Evolutionary conservation across 2,113 vertebrate genomes (phyloP).

Genomic region (Nesoenas mayeri): DNA sequence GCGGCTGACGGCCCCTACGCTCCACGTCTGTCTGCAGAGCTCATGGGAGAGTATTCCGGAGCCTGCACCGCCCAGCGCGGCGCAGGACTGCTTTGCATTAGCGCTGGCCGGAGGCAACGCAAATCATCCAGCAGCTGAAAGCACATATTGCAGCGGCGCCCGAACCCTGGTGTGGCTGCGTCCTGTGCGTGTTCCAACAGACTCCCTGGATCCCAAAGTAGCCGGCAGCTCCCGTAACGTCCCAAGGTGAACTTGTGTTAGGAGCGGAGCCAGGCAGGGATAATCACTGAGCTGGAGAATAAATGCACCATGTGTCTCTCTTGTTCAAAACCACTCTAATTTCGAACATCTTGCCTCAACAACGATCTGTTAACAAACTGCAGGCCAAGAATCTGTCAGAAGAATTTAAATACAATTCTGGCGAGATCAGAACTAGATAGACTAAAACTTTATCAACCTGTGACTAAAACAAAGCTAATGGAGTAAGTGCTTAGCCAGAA

Average conservation of each 20-base stretch:
- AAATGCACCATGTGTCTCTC: conserved; percentile 52
- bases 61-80: background rate
- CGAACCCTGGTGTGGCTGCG: background rate
- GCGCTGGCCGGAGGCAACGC: background rate
- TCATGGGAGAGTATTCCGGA: accelerated
- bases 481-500: background rate
- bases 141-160: background rate
- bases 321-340: conserved; percentile 42
- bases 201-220: background rate
- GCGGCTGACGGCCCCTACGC: background rate
- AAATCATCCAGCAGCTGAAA: background rate
- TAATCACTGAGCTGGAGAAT: conserved; percentile 17
- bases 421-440: conserved; percentile 36
- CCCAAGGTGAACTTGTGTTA: conserved; percentile 47
- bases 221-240: background rate
- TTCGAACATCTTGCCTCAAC: conserved; percentile 57
- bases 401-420: conserved; percentile 57
- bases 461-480: background rate
- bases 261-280: conserved; percentile 49
- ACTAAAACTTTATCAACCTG: conserved; percentile 41
- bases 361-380: conserved; percentile 48
- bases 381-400: conserved; percentile 64
- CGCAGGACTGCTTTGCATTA: background rate
- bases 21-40: background rate
- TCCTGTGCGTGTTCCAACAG: background rate